Evolutionary conservation across 2,113 vertebrate species (phyloP), one percentile per base, ranked within the genome.

Genomic region (Ploceus nigricollis): DNA sequence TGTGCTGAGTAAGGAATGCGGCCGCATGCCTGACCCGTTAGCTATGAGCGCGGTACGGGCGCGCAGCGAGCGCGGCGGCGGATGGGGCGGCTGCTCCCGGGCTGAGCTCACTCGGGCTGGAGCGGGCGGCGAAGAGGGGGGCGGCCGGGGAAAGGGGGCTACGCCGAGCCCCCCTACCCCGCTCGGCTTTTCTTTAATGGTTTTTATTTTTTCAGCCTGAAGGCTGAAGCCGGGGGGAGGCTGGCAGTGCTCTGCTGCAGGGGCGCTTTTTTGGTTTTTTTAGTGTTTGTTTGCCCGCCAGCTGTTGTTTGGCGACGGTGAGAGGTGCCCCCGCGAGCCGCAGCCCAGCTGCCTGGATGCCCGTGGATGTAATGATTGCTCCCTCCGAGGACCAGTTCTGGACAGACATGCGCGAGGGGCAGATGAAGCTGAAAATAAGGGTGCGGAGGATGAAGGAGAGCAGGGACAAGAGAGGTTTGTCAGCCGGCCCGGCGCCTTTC

Each of bases 361-460:
- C 98, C 96, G 92, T 99, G 97, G 98, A 99, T 98, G 98, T 98
- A 95, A 98, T 98, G 97, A 97, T 99, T 33, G 97, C 98, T 93
- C 97, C 98, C 54, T 96, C 97, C 45, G 98, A 98, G 98, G 97
- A 98, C 97, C 98, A 97, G 96, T 98, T 98, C 96, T 99, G 99
- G 98, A 96, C 98, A 30, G 98, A 98, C 93, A 97, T 98, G 95
- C 98, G 97, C 93, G 98, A 98, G 90, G 97, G 98, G 82, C 98
- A 98, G 97, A 98, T 99, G 98, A 98, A 99, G 98, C 98, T 99
- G 98, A 99, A 99, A 98, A 99, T 99, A 96, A 98, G 99, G 97
- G 99, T 99, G 96, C 98, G 98, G 90, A 98, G 98, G 94, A 98
- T 98, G 98, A 99, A 99, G 98, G 97, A 98, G 94, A 98, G 98